Percentiles rank a stretch among this genome's conserved stretches.
Conservation (phyloP, 2,888 invertebrate genomes). For the Drosophila testacea region DNA sequence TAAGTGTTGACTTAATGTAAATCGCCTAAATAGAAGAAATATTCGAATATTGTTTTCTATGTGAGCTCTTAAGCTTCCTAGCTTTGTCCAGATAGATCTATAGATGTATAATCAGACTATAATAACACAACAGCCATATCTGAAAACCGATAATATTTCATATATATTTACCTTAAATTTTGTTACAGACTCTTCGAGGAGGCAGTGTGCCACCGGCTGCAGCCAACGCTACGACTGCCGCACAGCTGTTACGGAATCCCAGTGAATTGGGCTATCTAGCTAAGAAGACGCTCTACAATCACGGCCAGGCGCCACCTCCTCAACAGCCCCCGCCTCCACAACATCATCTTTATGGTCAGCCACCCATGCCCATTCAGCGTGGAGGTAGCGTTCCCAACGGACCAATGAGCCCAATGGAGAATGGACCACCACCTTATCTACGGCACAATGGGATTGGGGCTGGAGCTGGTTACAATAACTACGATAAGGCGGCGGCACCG, state of each 20-base stretch:
- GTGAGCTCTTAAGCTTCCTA: no score
- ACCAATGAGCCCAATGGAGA: conserved; percentile 84
- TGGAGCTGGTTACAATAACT: conserved; percentile 63
- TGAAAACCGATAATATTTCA: not conserved
- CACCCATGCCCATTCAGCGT: conserved; percentile 77
- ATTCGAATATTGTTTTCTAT: no score
- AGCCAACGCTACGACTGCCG: conserved; percentile 63
- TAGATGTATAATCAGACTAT: no score
- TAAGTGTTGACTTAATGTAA: no score
- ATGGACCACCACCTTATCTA: conserved; percentile 63
- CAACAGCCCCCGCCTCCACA: conserved; percentile 63
- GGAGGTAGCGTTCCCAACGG: conserved; percentile 83
- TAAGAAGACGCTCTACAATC: conserved; percentile 79
- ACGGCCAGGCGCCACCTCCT: conserved; percentile 70
- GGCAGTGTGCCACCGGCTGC: conserved; percentile 79
- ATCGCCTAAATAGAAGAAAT: no score
- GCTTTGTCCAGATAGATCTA: no score
- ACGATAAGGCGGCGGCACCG: conserved; percentile 81
- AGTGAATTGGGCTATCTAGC: conserved; percentile 81
- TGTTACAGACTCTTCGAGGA: conserved; percentile 68
- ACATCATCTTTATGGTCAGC: conserved; percentile 71
- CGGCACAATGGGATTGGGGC: conserved; percentile 65
- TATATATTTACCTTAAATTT: not conserved
- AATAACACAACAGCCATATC: not conserved
- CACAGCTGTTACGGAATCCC: conserved; percentile 76